Percentiles rank a stretch among this genome's conserved stretches.
These are phyloP conservation scores for Heteronetta atricapilla DNA, from an alignment of 2,113 vertebrate species.

Conservation along the genomic window DNA sequence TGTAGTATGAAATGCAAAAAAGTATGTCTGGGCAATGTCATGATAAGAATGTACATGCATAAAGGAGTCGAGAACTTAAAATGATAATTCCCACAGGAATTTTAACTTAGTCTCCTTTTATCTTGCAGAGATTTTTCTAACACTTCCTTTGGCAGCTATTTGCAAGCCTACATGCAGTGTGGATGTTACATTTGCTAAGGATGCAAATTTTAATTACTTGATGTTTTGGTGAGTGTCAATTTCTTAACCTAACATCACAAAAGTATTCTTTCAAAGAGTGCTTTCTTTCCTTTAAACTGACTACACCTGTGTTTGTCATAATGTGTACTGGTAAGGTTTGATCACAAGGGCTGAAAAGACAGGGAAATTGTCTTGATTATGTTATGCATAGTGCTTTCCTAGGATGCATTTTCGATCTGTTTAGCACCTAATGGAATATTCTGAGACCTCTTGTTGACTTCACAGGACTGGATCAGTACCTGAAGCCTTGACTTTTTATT, in stretches of 20 bases:
- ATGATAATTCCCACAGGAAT: slow-evolving; percentile 12
- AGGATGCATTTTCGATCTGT: background rate
- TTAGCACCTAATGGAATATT: background rate
- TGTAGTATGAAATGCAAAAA: slow-evolving; percentile 10
- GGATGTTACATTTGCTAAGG: background rate
- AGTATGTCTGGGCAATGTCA: background rate
- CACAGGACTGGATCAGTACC: background rate
- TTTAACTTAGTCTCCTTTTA: background rate
- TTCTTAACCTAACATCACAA: background rate
- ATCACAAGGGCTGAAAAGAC: background rate
- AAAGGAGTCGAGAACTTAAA: background rate
- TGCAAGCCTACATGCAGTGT: background rate
- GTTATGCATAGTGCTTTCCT: background rate
- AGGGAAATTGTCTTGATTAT: background rate
- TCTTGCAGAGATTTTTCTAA: background rate
- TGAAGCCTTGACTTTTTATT: background rate
- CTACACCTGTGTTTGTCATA: background rate
- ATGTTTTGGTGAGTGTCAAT: background rate
- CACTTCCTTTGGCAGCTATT: background rate
- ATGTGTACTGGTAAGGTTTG: background rate
- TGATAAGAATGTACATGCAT: background rate
- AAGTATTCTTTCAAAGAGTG: background rate
- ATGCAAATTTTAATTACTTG: slow-evolving; percentile 1
- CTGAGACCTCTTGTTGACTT: background rate
- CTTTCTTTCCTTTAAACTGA: background rate